A percentile compares a stretch with the other conserved stretches of the same genome.
Evolutionary conservation across 2,113 vertebrate genomes (phyloP).

Genomic region (Myanophis thanlyinensis): DNA sequence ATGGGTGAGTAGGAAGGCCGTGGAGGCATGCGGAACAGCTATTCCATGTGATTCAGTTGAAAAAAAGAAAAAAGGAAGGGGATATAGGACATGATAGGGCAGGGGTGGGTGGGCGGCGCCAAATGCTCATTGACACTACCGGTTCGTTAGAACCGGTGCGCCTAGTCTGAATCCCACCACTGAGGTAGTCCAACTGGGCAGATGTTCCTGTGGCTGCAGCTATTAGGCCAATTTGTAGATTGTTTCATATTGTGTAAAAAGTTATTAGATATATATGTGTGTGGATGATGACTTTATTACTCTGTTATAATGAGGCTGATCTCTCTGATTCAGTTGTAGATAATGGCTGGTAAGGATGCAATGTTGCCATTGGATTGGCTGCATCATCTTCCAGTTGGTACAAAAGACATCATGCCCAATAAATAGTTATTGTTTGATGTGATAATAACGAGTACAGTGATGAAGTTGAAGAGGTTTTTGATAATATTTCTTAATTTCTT

Average conservation of each 20-base stretch:
- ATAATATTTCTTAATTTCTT: background rate
- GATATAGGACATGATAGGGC: too few species aligned
- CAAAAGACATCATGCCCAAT: background rate
- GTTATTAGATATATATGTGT: too few species aligned
- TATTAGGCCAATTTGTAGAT: background rate
- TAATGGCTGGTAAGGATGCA: background rate
- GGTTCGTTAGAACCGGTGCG: too few species aligned
- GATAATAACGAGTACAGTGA: background rate
- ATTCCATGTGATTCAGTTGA: too few species aligned
- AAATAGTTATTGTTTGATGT: background rate
- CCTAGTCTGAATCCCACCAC: too few species aligned
- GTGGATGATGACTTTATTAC: background rate
- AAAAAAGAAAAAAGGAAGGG: too few species aligned
- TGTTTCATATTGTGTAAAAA: too few species aligned
- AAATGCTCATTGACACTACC: too few species aligned
- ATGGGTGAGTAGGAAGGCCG: too few species aligned
- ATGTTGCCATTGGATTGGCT: background rate
- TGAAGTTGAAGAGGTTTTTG: background rate
- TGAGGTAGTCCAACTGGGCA: too few species aligned
- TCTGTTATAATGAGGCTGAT: background rate
- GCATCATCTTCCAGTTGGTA: background rate
- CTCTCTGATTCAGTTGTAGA: background rate
- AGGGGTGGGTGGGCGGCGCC: too few species aligned
- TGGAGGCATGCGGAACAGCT: too few species aligned
- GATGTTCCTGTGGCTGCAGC: background rate